A percentile compares a stretch with the other conserved stretches of the same genome.
phyloP scores from a whole-genome alignment of 92 coral and sea anemone genomes.

The Bergia puertoricense region DNA sequence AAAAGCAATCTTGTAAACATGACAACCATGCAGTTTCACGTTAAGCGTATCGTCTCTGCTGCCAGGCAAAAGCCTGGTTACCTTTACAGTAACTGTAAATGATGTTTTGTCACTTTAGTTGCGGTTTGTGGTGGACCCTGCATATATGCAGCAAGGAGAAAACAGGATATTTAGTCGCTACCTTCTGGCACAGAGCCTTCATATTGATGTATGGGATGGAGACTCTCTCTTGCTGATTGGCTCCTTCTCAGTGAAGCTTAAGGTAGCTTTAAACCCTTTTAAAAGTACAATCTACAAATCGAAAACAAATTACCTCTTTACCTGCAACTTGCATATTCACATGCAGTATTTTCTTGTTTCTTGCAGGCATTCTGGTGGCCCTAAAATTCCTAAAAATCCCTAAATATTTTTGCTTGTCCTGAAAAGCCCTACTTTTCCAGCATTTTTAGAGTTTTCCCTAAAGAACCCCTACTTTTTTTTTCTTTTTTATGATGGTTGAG shows the following conservation, averaged over 20 bases:
- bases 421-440: too few relatives aligned
- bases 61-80: not conserved
- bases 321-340: not conserved
- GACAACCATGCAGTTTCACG: not conserved
- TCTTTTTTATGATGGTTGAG: too few relatives aligned
- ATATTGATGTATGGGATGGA: constrained; percentile 98
- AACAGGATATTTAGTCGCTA: constrained; percentile 82
- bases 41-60: not conserved
- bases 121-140: constrained; percentile 87
- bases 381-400: too few relatives aligned
- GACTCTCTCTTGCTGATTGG: constrained; percentile 94
- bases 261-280: constrained; percentile 50
- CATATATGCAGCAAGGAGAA: constrained; percentile 96
- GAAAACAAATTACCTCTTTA: too few relatives aligned
- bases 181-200: constrained; percentile 77
- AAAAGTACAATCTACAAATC: too few relatives aligned
- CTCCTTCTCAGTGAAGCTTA: constrained; percentile 76
- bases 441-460: too few relatives aligned
- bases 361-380: too few relatives aligned
- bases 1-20: not conserved
- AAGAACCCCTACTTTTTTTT: too few relatives aligned
- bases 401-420: too few relatives aligned
- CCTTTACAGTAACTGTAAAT: not conserved
- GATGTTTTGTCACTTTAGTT: constrained; percentile 49
- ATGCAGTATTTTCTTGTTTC: not conserved